Conservation (phyloP, 2,113 vertebrate species). For the Seriola aureovittata region DNA sequence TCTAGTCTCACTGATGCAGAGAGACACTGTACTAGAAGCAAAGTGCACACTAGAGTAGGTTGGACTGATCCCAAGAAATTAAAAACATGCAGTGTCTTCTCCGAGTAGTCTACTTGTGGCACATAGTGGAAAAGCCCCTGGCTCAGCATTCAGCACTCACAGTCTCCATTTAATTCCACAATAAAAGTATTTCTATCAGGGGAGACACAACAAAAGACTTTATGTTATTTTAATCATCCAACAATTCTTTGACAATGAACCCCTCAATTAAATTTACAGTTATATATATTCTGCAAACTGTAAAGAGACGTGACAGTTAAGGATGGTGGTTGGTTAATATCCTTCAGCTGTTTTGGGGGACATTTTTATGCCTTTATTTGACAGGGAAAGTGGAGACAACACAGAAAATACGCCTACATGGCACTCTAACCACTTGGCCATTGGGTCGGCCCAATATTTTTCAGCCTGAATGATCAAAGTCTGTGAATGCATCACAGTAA, state of each 20-base stretch:
- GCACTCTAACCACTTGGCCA: too few relatives aligned
- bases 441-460: too few relatives aligned
- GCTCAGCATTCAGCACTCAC: conserved; percentile 5
- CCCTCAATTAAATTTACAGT: neutral
- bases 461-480: too few relatives aligned
- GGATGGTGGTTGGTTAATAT: neutral
- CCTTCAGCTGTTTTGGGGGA: too few relatives aligned
- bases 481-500: too few relatives aligned
- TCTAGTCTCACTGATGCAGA: conserved; percentile 34
- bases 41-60: conserved; percentile 20
- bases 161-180: neutral
- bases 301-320: neutral
- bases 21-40: conserved; percentile 38
- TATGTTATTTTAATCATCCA: neutral
- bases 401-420: too few relatives aligned
- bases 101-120: neutral
- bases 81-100: conserved; percentile 20
- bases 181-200: neutral
- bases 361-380: too few relatives aligned
- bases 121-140: neutral
- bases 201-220: neutral
- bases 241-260: neutral
- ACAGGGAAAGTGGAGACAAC: too few relatives aligned
- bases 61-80: conserved; percentile 23
- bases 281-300: neutral